Percentiles rank a stretch among this genome's conserved stretches.
Conservation (phyloP, 2,797 vertebrate genomes). For the Rhinogobio ventralis region DNA sequence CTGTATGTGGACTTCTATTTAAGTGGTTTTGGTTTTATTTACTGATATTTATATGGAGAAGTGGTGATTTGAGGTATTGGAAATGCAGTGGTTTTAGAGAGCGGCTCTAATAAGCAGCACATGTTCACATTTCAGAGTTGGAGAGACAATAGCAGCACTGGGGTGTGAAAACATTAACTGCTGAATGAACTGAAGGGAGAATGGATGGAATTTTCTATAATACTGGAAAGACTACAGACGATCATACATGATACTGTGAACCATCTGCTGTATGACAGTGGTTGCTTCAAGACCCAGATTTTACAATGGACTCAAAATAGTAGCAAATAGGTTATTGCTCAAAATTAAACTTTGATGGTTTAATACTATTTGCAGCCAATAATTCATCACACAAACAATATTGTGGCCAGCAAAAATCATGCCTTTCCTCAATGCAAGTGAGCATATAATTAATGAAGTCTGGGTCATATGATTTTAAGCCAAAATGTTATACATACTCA, state of each 20-base stretch:
- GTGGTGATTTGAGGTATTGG: slow-evolving; percentile 22
- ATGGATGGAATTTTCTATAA: slow-evolving; percentile 9
- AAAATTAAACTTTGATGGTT: slow-evolving; percentile 1
- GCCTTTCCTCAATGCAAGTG: background rate
- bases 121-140: slow-evolving; percentile 26
- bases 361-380: background rate
- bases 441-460: background rate
- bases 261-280: background rate
- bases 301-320: background rate
- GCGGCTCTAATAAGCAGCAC: slow-evolving; percentile 24
- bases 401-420: background rate
- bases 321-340: background rate
- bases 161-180: slow-evolving; percentile 13
- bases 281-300: background rate
- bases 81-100: slow-evolving; percentile 21
- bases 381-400: background rate
- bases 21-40: slow-evolving; percentile 1
- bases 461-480: background rate
- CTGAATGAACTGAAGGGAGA: slow-evolving; percentile 4
- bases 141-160: slow-evolving; percentile 10
- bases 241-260: background rate
- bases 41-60: slow-evolving; percentile 23
- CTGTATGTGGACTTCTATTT: slow-evolving; percentile 13
- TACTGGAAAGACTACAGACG: background rate
- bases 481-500: background rate